Base-by-base conservation (phyloP, 2,113 vertebrate species). In the Microtus richardsoni region DNA sequence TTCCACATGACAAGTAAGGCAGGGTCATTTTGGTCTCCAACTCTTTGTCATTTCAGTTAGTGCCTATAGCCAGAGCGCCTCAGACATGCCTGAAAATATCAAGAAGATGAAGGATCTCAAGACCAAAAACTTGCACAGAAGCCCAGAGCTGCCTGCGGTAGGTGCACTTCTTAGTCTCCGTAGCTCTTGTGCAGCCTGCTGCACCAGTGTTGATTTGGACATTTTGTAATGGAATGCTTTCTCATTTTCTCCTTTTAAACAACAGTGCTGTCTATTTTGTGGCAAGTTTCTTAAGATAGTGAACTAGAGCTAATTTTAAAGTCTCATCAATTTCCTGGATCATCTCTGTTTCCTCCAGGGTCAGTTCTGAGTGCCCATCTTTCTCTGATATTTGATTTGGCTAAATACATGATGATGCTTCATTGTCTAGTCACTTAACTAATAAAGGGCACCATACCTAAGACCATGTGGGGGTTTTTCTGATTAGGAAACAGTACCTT, bases 91-190 rank as follows among this genome's bases (percentile, higher is more conserved):
- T 49, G 91, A 75, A 52, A 98, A 98, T 92, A 39, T 70, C 93
- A 97, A 95, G 94, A 96, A 95, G 94, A 96, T 93, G 52, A 98
- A 96, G 96, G 97, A 71, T 62, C 70, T 86, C 71, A 97, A 96
- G 89, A 97, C 97, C 97, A 98, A 80, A 96, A 96, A 36, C 62
- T 68, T 94, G 60, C 74, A 73, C 71, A 97, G 94, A 78, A 92
- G 93, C 85, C 94, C 98, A 93, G 97, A 98, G 62, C 98, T 96
- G 12, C 96, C 98, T 44, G 91, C 79, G 0, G 99, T 99, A 97
- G 0, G 98, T 98, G 84, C 91, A n/a, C 88, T 17, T 62, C 82
- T 68, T 83, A 64, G 41, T 73, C 68, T n/a, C 33, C 54, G 8
- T 11, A 44, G 54, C 84, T 87, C 2, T 13, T 89, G 33, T 90